Base-by-base conservation (phyloP, 1,140 invertebrate species). In the Diorhabda sublineata region DNA sequence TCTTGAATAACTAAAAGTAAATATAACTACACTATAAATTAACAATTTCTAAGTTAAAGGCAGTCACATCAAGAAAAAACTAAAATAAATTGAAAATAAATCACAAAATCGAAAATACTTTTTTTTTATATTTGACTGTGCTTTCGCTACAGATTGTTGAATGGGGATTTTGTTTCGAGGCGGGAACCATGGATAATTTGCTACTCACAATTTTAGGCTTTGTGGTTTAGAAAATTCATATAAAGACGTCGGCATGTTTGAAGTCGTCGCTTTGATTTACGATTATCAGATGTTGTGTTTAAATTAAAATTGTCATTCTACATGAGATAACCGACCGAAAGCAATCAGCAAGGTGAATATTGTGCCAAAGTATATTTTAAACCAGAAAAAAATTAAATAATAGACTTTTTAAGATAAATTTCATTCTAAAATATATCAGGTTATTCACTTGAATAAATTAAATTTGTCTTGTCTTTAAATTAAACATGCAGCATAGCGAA, bases 121-220 rank as follows among this genome's bases (percentile, higher is more conserved):
- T 52, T 52, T 52, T 8, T 8, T 52, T 52, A 52, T 52, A 52
- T 5, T 52, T 52, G 47, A 8, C 47, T 6, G 6, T 52, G 6
- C 47, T 52, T n/a, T 52, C 3, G 6, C 6, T 26, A 42, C 43
- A 8, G 63, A 4, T 45, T 42, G 43, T 56, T 52, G 61, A 68
- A 47, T 69, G 61, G 11, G 66, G 63, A n/a, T 59, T 70, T 70
- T 68, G 71, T 70, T 70, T 66, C 3, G 61, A 45, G 42, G 58
- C 69, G 57, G 73, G 70, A 74, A 74, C 73, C 73, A 70, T 74
- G 73, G 62, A 52, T 74, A 74, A 74, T 74, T 74, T 74, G 69
- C 68, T 57, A 68, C 61, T 70, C 61, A 74, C 73, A 72, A 74
- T 74, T 74, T 74, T 71, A 74, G 64, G 73, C 73, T 70, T 71